A percentile compares a stretch with the other conserved stretches of the same genome.
Evolutionary conservation across 2,113 vertebrate species (phyloP).

Genomic region (Dicaeum eximium): DNA sequence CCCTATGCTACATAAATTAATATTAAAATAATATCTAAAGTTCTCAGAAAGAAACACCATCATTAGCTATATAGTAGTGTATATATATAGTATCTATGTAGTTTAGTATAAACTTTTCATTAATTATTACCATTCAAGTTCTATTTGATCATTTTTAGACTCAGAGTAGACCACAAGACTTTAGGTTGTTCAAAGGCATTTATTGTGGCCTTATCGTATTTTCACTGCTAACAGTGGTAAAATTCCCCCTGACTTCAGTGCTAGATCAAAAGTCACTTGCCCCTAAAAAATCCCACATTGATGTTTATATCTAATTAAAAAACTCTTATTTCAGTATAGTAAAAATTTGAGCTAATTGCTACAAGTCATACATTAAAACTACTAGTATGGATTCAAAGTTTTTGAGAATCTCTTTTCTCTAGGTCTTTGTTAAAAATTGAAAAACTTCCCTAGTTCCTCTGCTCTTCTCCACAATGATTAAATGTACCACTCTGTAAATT

Average conservation of each 20-base stretch:
- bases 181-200: neutral
- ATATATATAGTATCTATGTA: neutral
- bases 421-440: neutral
- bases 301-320: neutral
- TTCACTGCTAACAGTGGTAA: neutral
- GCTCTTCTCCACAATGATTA: neutral
- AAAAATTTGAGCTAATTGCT: neutral
- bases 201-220: neutral
- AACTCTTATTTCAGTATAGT: neutral
- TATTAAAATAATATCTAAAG: neutral
- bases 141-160: neutral
- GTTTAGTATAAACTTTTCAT: neutral
- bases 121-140: neutral
- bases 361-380: neutral
- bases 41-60: neutral
- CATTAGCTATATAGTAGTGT: neutral
- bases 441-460: neutral
- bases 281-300: neutral
- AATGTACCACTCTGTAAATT: neutral
- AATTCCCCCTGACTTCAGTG: neutral
- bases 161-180: neutral
- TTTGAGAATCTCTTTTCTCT: neutral
- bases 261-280: neutral
- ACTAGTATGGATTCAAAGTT: neutral
- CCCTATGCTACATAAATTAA: neutral